Conservation (phyloP, 1,140 invertebrate genomes). For the Gonatopus flavifemur region DNA sequence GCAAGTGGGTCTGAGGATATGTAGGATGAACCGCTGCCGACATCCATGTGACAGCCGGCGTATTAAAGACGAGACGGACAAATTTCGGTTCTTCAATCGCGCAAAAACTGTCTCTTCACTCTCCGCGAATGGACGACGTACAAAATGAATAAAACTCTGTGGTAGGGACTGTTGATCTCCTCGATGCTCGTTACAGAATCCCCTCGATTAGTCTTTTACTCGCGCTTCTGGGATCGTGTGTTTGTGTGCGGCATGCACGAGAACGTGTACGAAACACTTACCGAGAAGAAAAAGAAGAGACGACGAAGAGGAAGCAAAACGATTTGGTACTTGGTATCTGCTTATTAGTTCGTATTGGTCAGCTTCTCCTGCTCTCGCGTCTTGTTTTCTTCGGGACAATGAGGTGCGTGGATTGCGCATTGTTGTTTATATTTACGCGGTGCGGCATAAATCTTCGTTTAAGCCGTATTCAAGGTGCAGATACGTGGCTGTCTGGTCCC, state of each 20-base stretch:
- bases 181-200: conserved; percentile 21
- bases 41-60: conserved; percentile 24
- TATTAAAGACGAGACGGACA: conserved; percentile 32
- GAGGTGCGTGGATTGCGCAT: conserved; percentile 49
- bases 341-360: conserved; percentile 42
- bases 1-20: too few species aligned
- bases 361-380: conserved; percentile 18
- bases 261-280: not conserved
- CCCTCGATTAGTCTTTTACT: conserved; percentile 27
- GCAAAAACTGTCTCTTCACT: conserved; percentile 24
- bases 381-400: conserved; percentile 43
- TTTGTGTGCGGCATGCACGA: not conserved
- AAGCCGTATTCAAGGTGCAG: conserved; percentile 46
- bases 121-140: conserved; percentile 4
- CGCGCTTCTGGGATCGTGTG: conserved; percentile 4
- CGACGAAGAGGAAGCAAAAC: not conserved
- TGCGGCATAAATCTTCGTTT: conserved; percentile 58
- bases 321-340: conserved; percentile 1
- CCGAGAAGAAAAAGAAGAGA: too few species aligned
- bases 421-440: conserved; percentile 56
- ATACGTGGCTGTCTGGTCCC: conserved; percentile 11
- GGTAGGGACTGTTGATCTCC: too few species aligned
- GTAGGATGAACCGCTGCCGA: conserved; percentile 21
- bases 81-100: conserved; percentile 22
- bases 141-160: too few species aligned